A percentile compares a stretch with the other conserved stretches of the same genome.
phyloP scores from a whole-genome alignment of 2,888 invertebrate species.

The Reticulitermes lucifugus region DNA sequence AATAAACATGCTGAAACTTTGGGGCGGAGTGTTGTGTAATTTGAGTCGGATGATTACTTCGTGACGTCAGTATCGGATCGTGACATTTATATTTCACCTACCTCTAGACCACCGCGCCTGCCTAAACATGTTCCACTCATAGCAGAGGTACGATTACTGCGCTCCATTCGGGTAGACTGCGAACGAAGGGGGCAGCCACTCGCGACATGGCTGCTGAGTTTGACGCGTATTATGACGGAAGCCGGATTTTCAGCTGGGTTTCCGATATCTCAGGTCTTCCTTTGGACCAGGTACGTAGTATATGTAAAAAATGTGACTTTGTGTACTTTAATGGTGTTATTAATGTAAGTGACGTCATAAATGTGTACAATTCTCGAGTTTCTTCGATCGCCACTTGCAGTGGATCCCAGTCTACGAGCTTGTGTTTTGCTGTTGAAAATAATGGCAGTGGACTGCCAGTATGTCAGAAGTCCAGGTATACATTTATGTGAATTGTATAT shows the following conservation, averaged over 20 bases:
- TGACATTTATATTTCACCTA: neutral
- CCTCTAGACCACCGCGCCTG: neutral
- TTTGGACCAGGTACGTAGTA: slow-evolving; percentile 79
- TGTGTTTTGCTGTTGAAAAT: too few species aligned
- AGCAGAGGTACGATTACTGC: neutral
- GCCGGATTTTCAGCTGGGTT: slow-evolving; percentile 76
- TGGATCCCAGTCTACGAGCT: neutral
- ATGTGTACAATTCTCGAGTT: neutral
- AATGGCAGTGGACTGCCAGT: too few species aligned
- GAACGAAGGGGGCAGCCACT: neutral
- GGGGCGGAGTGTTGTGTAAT: neutral
- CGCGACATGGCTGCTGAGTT: slow-evolving; percentile 26
- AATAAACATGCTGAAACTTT: too few species aligned
- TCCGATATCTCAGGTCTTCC: slow-evolving; percentile 77
- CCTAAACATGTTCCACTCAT: neutral
- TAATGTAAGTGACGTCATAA: neutral
- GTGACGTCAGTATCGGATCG: neutral
- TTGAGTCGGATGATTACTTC: neutral
- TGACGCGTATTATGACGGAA: slow-evolving; percentile 73
- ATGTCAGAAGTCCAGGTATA: too few species aligned
- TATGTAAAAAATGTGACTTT: neutral
- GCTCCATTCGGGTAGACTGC: neutral
- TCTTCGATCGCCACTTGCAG: neutral
- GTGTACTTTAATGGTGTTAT: too few species aligned
- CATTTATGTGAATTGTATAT: too few species aligned